Evolutionary conservation across 2,888 invertebrate genomes (phyloP), one percentile per base, ranked within the genome.

Genomic region (Charanyca ferruginea): DNA sequence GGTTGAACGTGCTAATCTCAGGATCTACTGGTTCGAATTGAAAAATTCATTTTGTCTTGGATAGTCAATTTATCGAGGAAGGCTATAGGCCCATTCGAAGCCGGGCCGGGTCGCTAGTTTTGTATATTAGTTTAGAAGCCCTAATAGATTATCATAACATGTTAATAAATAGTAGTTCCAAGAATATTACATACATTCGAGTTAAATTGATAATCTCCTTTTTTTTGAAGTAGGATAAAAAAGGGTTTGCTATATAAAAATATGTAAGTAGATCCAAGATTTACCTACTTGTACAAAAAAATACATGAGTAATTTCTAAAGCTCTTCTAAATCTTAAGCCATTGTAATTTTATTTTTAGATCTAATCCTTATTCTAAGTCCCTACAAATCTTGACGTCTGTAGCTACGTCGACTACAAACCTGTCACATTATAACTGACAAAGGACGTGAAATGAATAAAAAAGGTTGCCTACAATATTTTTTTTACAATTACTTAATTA

Each of bases 331-430:
- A 38, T 38, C 38, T 25, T 5, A 58, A 59, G n/a, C 8, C 1
- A 6, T 28, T 58, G 22, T 22, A 22, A 25, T 42, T 16, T 23
- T 35, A 61, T 71, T 25, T 66, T 42, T 23, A 41, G 6, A 47
- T 11, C 20, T 20, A n/a, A 18, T 62, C 16, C 62, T 41, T 1
- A 20, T 20, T 32, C 13, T n/a, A 23, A 32, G 23, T 41, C 28
- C 3, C 13, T 32, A n/a, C n/a, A 58, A 23, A n/a, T 13, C 45
- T 38, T 28, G 45, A 59, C n/a, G 2, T 60, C 22, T 18, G 25
- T 22, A 44, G 13, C 25, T 13, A 45, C 13, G 25, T 16, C 35
- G 28, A 45, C 11, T 69, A 45, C 3, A 47, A 47, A 45, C 35
- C 44, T 35, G 45, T 35, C 23, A 35, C 4, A 32, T 23, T 7